A percentile compares a stretch with the other conserved stretches of the same genome.
phyloP scores from a whole-genome alignment of 1,140 invertebrate genomes.

The Drosophila dunni region DNA sequence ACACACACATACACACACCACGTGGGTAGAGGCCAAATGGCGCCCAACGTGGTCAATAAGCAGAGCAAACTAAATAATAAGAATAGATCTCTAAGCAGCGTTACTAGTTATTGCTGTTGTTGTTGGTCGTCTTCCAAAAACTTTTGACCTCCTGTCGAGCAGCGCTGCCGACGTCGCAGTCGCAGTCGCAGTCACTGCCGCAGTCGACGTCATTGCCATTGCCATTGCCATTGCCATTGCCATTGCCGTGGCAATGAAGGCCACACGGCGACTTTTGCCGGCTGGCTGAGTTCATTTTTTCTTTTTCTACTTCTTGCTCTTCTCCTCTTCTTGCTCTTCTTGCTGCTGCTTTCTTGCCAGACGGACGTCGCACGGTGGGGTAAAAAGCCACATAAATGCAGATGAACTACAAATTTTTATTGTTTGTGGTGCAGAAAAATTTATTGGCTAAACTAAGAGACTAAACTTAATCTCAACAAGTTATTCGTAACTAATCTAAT shows the following conservation, averaged over 20 bases:
- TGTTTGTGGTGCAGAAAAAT: no score
- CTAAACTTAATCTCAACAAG: no score
- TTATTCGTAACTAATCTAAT: no score
- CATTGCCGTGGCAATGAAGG: conserved; percentile 68
- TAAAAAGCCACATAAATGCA: background rate
- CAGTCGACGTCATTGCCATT: background rate
- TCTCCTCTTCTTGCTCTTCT: conserved; percentile 28
- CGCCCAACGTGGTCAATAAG: conserved; percentile 38
- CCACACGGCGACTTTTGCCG: conserved; percentile 71
- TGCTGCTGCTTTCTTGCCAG: conserved; percentile 4
- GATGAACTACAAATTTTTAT: no score
- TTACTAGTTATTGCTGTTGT: conserved; percentile 15
- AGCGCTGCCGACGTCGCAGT: conserved; percentile 4
- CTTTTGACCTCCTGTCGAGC: background rate
- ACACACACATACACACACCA: background rate
- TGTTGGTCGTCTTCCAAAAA: conserved; percentile 12
- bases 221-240: conserved; percentile 25
- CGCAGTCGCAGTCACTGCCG: background rate
- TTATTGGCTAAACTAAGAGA: no score
- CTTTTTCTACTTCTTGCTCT: conserved; percentile 14
- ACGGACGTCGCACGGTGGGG: background rate
- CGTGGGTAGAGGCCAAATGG: conserved; percentile 5
- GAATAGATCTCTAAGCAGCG: conserved; percentile 28
- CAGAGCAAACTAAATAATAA: conserved; percentile 50
- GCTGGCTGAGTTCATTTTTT: conserved; percentile 53